Base-by-base conservation (phyloP, 2,888 invertebrate genomes). In the Augochlorella aurata region DNA sequence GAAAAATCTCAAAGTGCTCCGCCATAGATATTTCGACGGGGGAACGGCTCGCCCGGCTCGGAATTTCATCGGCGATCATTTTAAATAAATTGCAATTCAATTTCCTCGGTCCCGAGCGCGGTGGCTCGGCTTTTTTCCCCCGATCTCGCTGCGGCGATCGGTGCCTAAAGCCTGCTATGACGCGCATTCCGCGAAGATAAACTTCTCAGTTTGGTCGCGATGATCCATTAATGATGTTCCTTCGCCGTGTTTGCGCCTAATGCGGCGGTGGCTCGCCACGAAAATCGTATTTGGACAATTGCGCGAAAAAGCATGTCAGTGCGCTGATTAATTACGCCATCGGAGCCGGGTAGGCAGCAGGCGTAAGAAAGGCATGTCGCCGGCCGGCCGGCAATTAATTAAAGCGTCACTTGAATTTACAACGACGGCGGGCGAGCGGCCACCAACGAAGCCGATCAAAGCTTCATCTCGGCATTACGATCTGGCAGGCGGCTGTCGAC, bases 321-420 rank as follows among this genome's bases (percentile, higher is more conserved):
- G 63, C 71, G 72, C 77, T 85, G 88, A 87, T 87, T 87, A 88
- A 87, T 87, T 87, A 83, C 83, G 79, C 69, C 73, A 81, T 80
- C 73, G 78, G 54, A 81, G 78, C 82, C 72, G 65, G 79, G 68
- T 44, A 65, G 50, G 74, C 52, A n/a, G 68, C 70, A 81, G 83
- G 66, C 78, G 85, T 85, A 88, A 88, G 88, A 88, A 88, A 77
- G 50, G 72, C 87, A 79, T 65, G 85, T 82, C 77, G 83, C 44
- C 79, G 76, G 74, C 72, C 75, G 77, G 29, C 66, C 78, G 58
- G 85, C 85, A 88, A 88, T 88, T 88, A 88, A 88, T 88, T 88
- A 88, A 85, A 82, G 88, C 87, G 82, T 88, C 87, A 88, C 88
- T 88, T 88, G 87, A 88, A 88, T 88, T 88, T 88, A 79, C 88